Evolutionary conservation across 1,140 invertebrate genomes (phyloP).

Genomic region (Pseudoatta argentina): DNA sequence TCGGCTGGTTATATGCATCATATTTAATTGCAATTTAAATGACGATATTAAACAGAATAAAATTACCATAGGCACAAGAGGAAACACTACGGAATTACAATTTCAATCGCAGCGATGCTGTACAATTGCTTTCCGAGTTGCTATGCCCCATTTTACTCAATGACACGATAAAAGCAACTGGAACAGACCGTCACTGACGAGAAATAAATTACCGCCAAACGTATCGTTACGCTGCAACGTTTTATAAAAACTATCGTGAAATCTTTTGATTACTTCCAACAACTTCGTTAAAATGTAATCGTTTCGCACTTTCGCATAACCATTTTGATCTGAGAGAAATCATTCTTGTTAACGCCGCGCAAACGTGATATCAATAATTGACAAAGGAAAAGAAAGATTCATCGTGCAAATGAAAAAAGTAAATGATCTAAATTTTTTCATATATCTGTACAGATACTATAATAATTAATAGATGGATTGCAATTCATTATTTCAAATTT

Average conservation of each 20-base stretch:
- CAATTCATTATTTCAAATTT: background rate
- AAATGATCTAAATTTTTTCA: background rate
- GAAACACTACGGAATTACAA: slow-evolving; percentile 24
- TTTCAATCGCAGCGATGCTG: slow-evolving; percentile 41
- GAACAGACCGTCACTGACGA: slow-evolving; percentile 19
- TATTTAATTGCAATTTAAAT: slow-evolving; percentile 38
- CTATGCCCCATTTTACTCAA: slow-evolving; percentile 27
- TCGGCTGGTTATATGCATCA: slow-evolving; percentile 1
- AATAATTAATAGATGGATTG: background rate
- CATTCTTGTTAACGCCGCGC: slow-evolving; percentile 14
- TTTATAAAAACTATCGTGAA: slow-evolving; percentile 33
- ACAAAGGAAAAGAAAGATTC: background rate
- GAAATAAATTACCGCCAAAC: slow-evolving; percentile 48
- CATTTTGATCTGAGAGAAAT: slow-evolving; percentile 28
- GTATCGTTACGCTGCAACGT: slow-evolving; percentile 19
- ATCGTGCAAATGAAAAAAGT: background rate
- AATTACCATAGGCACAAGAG: background rate
- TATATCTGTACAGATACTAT: background rate
- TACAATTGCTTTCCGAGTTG: slow-evolving; percentile 51
- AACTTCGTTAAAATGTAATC: slow-evolving; percentile 49
- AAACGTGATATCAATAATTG: slow-evolving; percentile 38
- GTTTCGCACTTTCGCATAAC: slow-evolving; percentile 16
- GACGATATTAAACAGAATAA: slow-evolving; percentile 1
- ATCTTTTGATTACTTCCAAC: slow-evolving; percentile 41
- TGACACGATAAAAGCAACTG: slow-evolving; percentile 36